Conservation (phyloP, 1,140 invertebrate genomes). For the Calycopis cecrops region DNA sequence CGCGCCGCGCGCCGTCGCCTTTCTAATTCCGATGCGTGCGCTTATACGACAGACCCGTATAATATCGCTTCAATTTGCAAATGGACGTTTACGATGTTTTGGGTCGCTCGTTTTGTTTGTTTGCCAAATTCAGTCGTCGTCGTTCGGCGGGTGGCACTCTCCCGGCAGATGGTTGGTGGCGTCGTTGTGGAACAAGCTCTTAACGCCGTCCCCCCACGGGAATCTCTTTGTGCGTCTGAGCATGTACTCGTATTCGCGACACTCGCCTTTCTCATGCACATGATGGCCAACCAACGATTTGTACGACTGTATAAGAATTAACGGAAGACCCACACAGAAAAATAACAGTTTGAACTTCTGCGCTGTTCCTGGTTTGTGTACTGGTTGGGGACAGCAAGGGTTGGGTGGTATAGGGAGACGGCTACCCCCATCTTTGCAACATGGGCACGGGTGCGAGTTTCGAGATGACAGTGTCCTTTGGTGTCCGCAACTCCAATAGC, state of each 20-base stretch:
- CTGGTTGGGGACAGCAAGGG: constrained; percentile 46
- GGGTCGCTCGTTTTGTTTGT: constrained; percentile 8
- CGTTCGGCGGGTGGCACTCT: constrained; percentile 78
- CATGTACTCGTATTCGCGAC: constrained; percentile 65
- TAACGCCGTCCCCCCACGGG: constrained; percentile 92
- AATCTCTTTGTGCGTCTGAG: constrained; percentile 75
- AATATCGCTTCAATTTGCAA: not conserved
- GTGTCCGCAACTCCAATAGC: no score
- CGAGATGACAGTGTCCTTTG: no score
- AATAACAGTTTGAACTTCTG: constrained; percentile 49
- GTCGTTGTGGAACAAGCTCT: constrained; percentile 88
- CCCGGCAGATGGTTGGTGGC: constrained; percentile 85
- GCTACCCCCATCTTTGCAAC: no score
- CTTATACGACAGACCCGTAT: constrained; percentile 26
- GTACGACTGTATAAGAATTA: constrained; percentile 46
- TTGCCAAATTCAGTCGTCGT: constrained; percentile 38
- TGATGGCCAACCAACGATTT: constrained; percentile 28
- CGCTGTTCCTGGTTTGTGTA: constrained; percentile 43
- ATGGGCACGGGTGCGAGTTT: no score
- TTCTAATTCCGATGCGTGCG: constrained; percentile 47
- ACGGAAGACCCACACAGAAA: constrained; percentile 44
- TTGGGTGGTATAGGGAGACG: constrained; percentile 40
- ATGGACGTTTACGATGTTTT: constrained; percentile 3
- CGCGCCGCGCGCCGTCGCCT: constrained; percentile 41
- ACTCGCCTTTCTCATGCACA: constrained; percentile 35